Percentiles rank a stretch among this genome's conserved stretches.
phyloP scores from a whole-genome alignment of 2,797 vertebrate genomes.

The Benthosema pterotum region DNA sequence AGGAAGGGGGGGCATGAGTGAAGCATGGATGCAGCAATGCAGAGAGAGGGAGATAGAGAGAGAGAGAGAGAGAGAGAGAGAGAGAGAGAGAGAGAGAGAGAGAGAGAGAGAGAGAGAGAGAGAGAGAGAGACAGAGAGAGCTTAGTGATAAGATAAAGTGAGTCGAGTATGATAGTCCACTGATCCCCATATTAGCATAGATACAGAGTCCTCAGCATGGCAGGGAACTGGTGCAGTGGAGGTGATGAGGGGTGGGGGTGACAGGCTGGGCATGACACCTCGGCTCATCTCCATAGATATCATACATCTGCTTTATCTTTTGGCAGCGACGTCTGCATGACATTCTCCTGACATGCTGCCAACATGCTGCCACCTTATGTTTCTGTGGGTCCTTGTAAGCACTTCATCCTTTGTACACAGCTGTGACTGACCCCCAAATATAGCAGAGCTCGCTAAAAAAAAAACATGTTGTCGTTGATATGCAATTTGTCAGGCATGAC shows the following conservation, averaged over 20 bases:
- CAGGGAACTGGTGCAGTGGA: slow-evolving; percentile 56
- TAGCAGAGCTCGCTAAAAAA: slow-evolving; percentile 14
- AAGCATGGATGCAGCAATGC: slow-evolving; percentile 52
- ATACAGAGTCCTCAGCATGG: slow-evolving; percentile 73
- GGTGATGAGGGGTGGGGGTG: slow-evolving; percentile 60
- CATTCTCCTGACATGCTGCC: slow-evolving; percentile 48
- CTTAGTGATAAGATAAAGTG: slow-evolving; percentile 79
- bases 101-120: slow-evolving; percentile 41
- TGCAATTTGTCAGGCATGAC: neutral
- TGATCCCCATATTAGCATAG: slow-evolving; percentile 81
- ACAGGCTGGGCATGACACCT: slow-evolving; percentile 39
- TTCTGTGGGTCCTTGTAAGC: slow-evolving; percentile 62
- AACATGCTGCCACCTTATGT: slow-evolving; percentile 58
- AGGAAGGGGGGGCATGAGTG: slow-evolving; percentile 33
- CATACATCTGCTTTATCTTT: slow-evolving; percentile 68
- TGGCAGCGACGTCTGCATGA: slow-evolving; percentile 47
- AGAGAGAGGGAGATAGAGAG: slow-evolving; percentile 38
- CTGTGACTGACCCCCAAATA: slow-evolving; percentile 41
- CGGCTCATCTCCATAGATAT: slow-evolving; percentile 79
- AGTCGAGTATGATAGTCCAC: slow-evolving; percentile 63
- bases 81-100: slow-evolving; percentile 39
- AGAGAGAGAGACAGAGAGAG: slow-evolving; percentile 40
- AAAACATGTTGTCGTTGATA: slow-evolving; percentile 3
- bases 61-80: slow-evolving; percentile 46
- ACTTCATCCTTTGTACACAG: slow-evolving; percentile 47